Conservation (phyloP, 2,797 vertebrate species). For the Gymnocypris eckloni region DNA sequence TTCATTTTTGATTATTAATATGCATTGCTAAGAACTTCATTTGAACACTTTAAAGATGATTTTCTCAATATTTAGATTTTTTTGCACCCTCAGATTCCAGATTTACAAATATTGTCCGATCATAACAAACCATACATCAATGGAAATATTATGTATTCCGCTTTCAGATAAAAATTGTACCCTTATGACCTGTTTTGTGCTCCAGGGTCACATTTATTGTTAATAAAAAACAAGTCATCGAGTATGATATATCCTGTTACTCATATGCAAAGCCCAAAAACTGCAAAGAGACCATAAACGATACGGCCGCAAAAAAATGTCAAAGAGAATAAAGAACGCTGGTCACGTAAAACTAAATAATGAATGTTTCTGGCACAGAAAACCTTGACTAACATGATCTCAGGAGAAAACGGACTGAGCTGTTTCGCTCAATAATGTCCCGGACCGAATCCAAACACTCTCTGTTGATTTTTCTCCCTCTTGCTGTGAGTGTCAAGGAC, state of each 20-base stretch:
- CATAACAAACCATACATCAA: no score
- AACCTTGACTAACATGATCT: neutral
- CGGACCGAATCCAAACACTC: neutral
- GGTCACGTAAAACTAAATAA: neutral
- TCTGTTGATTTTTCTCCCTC: neutral
- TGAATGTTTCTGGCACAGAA: neutral
- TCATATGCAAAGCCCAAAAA: neutral
- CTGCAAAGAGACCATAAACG: neutral
- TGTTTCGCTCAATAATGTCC: slow-evolving; percentile 7
- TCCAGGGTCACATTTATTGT: neutral
- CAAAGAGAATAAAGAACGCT: neutral
- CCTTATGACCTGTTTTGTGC: no score
- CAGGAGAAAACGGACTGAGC: neutral
- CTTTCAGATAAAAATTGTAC: no score
- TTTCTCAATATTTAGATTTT: no score
- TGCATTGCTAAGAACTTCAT: no score
- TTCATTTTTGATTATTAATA: no score
- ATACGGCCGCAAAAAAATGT: no score
- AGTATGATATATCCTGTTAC: neutral
- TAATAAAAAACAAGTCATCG: neutral
- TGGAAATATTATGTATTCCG: no score
- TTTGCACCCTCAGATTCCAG: no score
- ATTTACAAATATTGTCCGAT: no score
- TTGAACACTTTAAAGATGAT: no score
- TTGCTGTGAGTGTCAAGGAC: neutral